Evolutionary conservation across 2,113 vertebrate species (phyloP).

Genomic region (Cyanoliseus patagonus): DNA sequence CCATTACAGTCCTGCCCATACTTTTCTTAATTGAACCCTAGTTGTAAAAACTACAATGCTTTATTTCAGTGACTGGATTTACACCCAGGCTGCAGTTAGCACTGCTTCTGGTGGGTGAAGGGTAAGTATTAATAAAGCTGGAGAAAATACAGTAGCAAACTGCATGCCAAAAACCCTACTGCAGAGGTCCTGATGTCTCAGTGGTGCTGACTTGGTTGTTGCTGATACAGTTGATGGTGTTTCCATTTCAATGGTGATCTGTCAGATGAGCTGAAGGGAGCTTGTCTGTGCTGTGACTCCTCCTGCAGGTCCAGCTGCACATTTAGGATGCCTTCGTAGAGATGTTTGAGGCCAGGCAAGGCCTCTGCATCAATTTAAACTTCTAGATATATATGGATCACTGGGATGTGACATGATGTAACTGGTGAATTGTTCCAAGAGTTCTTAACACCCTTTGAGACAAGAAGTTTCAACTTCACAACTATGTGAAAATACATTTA

Average conservation of each 20-base stretch:
- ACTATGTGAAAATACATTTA: neutral
- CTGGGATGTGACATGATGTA: rapidly evolving
- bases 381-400: rapidly evolving
- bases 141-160: neutral
- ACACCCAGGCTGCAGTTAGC: neutral
- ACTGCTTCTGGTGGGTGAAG: neutral
- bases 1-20: neutral
- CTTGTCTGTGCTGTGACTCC: neutral
- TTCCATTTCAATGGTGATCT: neutral
- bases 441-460: neutral
- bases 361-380: neutral
- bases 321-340: neutral
- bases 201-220: neutral
- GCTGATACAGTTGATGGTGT: neutral
- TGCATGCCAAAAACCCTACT: neutral
- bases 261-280: neutral
- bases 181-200: neutral
- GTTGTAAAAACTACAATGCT: neutral
- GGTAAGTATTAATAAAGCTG: neutral
- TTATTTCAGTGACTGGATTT: neutral
- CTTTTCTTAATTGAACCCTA: neutral
- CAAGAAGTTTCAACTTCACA: neutral
- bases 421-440: neutral
- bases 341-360: neutral
- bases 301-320: neutral